A percentile compares a stretch with the other conserved stretches of the same genome.
Evolutionary conservation across 2,888 invertebrate genomes (phyloP).

Genomic region (Tryphoninae sp.): DNA sequence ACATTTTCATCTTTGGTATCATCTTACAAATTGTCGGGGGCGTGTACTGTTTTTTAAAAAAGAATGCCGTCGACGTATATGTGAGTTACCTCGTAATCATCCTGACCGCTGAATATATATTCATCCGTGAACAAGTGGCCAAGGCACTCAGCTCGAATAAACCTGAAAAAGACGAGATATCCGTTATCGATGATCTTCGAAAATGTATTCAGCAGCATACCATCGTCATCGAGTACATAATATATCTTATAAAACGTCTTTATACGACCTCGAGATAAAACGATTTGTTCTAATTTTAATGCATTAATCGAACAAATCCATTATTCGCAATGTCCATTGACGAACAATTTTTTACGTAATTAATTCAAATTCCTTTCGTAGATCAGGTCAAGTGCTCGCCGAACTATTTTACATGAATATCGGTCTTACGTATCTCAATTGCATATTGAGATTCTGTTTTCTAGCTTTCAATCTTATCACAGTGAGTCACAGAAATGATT

Average conservation of each 20-base stretch:
- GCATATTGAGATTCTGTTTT: conserved; percentile 71
- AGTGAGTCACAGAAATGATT: conserved; percentile 58
- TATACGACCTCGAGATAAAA: not conserved
- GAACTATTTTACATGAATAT: conserved; percentile 66
- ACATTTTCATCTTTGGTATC: conserved; percentile 59
- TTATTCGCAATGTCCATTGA: not conserved
- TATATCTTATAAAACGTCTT: conserved; percentile 2
- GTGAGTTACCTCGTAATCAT: conserved; percentile 66
- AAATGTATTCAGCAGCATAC: conserved; percentile 49
- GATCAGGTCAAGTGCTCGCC: conserved; percentile 59
- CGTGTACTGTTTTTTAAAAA: conserved; percentile 56
- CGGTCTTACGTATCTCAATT: conserved; percentile 65
- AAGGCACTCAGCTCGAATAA: conserved; percentile 25
- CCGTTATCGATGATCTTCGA: conserved; percentile 40
- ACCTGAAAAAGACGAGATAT: conserved; percentile 15
- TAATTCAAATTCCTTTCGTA: conserved; percentile 12
- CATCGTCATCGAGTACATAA: conserved; percentile 44
- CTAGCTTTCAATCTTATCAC: conserved; percentile 66
- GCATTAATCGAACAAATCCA: not conserved
- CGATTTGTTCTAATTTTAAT: not conserved
- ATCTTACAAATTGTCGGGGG: conserved; percentile 54
- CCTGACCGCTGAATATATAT: conserved; percentile 68
- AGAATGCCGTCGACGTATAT: conserved; percentile 68
- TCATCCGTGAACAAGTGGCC: conserved; percentile 59
- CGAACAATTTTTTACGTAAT: not conserved